phyloP scores from a whole-genome alignment of 2,113 vertebrate species.

The Syrmaticus mikado region DNA sequence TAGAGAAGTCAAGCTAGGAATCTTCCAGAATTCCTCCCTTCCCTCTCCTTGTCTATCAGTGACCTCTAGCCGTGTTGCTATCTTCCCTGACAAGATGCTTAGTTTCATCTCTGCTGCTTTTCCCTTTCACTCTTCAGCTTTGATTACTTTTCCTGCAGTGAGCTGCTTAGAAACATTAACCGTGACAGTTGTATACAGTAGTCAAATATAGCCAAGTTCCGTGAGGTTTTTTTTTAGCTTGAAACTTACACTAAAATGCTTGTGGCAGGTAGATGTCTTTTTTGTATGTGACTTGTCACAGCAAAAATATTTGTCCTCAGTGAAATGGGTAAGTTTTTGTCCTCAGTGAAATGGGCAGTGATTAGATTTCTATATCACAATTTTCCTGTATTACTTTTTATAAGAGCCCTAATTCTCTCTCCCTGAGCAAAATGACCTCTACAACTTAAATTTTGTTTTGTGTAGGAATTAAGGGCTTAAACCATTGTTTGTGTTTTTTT shows the following conservation, averaged over 20 bases:
- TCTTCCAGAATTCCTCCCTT: conserved; percentile 12
- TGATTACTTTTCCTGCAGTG: conserved; percentile 25
- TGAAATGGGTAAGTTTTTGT: neutral
- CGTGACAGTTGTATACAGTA: neutral
- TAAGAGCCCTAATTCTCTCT: neutral
- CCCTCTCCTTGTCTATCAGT: conserved; percentile 11
- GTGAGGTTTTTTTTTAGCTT: neutral
- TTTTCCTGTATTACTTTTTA: neutral
- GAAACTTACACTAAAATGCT: neutral
- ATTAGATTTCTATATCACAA: neutral
- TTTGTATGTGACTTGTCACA: neutral
- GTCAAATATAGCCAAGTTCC: neutral
- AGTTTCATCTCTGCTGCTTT: conserved; percentile 35
- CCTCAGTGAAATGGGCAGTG: neutral
- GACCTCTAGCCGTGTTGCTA: conserved; percentile 39
- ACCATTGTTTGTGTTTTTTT: neutral
- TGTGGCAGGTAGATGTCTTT: neutral
- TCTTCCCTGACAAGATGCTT: conserved; percentile 33
- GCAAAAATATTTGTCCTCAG: neutral
- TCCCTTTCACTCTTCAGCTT: conserved; percentile 14
- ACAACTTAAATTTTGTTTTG: neutral
- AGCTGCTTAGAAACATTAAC: neutral
- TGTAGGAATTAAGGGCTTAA: neutral
- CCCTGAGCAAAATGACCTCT: neutral
- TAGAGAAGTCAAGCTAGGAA: neutral